A percentile compares a stretch with the other conserved stretches of the same genome.
Evolutionary conservation across 2,797 vertebrate species (phyloP).

Genomic region (Botia almorhae): DNA sequence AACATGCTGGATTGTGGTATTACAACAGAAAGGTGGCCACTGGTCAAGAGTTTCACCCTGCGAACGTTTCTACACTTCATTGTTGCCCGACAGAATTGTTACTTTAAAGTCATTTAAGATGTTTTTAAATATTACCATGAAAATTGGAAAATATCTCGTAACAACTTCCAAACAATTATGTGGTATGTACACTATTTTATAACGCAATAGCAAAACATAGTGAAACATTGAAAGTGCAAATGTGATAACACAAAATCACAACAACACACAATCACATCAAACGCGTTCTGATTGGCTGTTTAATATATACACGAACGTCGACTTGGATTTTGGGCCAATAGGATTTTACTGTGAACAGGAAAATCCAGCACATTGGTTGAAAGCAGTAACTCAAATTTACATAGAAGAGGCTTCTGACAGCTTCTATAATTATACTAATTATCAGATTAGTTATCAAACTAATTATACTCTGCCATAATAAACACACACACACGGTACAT

Average conservation of each 20-base stretch:
- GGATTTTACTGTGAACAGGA: not conserved
- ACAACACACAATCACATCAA: not conserved
- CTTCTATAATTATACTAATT: no score
- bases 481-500: not conserved
- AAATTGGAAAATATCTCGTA: not conserved
- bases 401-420: not conserved
- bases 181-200: not conserved
- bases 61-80: not conserved
- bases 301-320: not conserved
- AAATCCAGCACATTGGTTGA: not conserved
- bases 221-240: not conserved
- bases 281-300: not conserved
- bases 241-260: not conserved
- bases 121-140: not conserved
- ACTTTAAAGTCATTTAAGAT: not conserved
- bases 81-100: not conserved
- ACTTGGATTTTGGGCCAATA: not conserved
- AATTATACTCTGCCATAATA: not conserved
- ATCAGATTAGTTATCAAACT: no score
- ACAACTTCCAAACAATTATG: not conserved
- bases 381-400: not conserved
- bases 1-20: constrained; percentile 1
- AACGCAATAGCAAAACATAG: not conserved
- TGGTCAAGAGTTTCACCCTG: constrained; percentile 1
- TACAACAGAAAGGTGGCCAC: constrained; percentile 4